Conservation (phyloP, 2,113 vertebrate genomes). For the Haplochromis vanheusdeni region DNA sequence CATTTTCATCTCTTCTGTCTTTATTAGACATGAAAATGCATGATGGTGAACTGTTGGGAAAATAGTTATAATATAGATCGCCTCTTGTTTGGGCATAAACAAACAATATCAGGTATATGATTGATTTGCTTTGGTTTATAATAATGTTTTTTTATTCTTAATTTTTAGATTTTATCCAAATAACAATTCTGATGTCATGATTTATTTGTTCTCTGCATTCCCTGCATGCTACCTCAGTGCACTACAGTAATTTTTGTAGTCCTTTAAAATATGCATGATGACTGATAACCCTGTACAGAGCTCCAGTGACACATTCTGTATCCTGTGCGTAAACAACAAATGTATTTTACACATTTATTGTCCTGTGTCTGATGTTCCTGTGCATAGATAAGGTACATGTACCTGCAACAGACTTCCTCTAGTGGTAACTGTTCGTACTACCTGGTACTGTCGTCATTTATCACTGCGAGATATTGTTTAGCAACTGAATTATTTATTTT, state of each 20-base stretch:
- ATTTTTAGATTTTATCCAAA: not conserved
- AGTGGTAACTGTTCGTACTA: not conserved
- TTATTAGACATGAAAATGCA: conserved; percentile 52
- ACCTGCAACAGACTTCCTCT: not conserved
- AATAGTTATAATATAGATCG: not conserved
- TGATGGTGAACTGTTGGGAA: conserved; percentile 49
- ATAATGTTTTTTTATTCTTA: conserved; percentile 22
- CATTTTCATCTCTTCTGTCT: conserved; percentile 51
- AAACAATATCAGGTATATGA: conserved; percentile 52
- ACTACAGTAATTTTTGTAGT: not conserved
- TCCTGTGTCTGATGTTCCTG: not conserved
- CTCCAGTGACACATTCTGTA: conserved; percentile 13
- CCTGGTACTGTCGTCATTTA: not conserved
- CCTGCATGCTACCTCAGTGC: conserved; percentile 60
- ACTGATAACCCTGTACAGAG: conserved; percentile 1
- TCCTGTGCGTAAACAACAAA: not conserved
- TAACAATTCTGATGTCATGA: not conserved
- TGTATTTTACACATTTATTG: not conserved
- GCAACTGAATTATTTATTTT: conserved; percentile 11
- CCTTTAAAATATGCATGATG: conserved; percentile 45
- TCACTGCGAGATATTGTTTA: not conserved
- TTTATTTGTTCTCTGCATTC: not conserved
- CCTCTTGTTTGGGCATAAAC: conserved; percentile 51
- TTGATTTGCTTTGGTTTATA: conserved; percentile 18
- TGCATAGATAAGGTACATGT: not conserved